Base-by-base conservation (phyloP, 2,797 vertebrate genomes). In the Macrochelys suwanniensis region DNA sequence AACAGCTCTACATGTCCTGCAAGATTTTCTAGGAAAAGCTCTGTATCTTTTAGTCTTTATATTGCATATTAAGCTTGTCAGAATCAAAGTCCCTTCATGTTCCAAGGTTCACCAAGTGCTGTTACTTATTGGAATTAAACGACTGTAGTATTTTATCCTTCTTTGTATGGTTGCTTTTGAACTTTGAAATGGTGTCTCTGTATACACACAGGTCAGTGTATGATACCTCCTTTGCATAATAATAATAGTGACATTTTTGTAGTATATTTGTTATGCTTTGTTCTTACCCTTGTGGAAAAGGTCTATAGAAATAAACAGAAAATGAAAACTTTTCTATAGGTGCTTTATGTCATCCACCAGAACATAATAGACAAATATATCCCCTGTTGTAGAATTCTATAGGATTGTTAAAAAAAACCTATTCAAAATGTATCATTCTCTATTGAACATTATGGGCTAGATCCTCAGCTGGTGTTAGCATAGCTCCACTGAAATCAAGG, bases 381-480 rank as follows among this genome's bases (percentile, higher is more conserved):
- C 3, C 23, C 23, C 65, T 42, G 56, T 7, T 4, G 3, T 13
- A 5, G 57, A 31, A 5, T 53, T 82, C 31, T 49, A 4, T 4
- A 7, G 28, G 4, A 31, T 56, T 80, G 37, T 49, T 83, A 21
- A 25, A 33, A 25, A 49, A 15, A 49, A 49, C 5, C 11, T 77
- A 19, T 50, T 57, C 3, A 23, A 23, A 6, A 33, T 23, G 16
- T 7, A 3, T 1, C 2, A 26, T 9, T 13, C 76, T 49, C 6
- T 21, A 19, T 77, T 84, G 15, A 17, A 50, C 2, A 0, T 21
- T 4, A 0, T 1, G 11, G 7, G 19, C 5, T 45, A 57, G 45
- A 4, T 78, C 37, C 9, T 10, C 37, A 1, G 15, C 2, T 45
- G 81, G 13, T 0, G 1, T 7, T 6, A 50, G 1, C 12, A n/a